These are phyloP conservation scores for Drosophila kanekoi DNA, from an alignment of 2,888 invertebrate genomes.

Conservation along the genomic window DNA sequence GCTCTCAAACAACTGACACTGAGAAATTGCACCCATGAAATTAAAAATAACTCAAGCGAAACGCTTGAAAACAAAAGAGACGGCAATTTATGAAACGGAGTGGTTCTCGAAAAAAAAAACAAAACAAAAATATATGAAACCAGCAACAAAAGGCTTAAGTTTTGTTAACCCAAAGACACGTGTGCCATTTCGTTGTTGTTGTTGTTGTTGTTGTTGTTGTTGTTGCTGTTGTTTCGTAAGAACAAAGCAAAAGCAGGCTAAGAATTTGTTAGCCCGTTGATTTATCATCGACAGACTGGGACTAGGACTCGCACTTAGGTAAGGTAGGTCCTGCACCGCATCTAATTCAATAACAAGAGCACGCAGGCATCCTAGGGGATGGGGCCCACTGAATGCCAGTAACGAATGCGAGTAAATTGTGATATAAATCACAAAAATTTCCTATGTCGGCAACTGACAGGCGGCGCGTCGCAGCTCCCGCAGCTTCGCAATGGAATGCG, in stretches of 20 bases:
- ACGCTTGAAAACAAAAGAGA: constrained; percentile 69
- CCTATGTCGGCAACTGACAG: constrained; percentile 63
- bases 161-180: constrained; percentile 53
- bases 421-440: constrained; percentile 76
- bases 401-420: constrained; percentile 75
- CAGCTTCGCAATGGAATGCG: constrained; percentile 9
- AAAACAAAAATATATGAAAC: constrained; percentile 22
- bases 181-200: constrained; percentile 23
- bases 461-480: constrained; percentile 12
- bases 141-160: constrained; percentile 68
- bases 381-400: constrained; percentile 10
- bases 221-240: constrained; percentile 28
- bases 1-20: constrained; percentile 65
- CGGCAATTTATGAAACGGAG: constrained; percentile 73
- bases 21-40: constrained; percentile 78
- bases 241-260: constrained; percentile 41
- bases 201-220: too few relatives aligned
- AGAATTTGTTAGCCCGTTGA: constrained; percentile 69
- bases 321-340: constrained; percentile 35
- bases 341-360: constrained; percentile 70
- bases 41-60: constrained; percentile 80
- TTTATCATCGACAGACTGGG: constrained; percentile 67
- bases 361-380: too few relatives aligned
- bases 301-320: constrained; percentile 24
- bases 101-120: constrained; percentile 22